Conservation (phyloP, 2,888 invertebrate genomes). For the Molanna angustata region DNA sequence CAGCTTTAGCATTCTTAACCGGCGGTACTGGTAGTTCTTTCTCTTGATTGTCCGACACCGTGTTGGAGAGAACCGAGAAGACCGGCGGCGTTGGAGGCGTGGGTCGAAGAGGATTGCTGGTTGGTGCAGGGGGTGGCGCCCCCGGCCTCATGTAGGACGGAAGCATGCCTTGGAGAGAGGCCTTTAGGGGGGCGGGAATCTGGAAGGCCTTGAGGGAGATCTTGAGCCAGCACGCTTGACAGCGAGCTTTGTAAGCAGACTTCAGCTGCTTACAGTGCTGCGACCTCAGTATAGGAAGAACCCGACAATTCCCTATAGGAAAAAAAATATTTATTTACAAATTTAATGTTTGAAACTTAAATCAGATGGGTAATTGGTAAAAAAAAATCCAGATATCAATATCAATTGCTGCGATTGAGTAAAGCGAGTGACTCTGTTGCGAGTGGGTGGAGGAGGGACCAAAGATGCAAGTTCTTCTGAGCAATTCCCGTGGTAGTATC, state of each 20-base stretch:
- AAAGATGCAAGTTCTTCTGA: too few species aligned
- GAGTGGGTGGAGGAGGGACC: too few species aligned
- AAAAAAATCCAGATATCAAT: too few species aligned
- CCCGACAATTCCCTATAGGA: conserved; percentile 62
- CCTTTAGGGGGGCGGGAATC: conserved; percentile 66
- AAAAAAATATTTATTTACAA: too few species aligned
- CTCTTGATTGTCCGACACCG: conserved; percentile 10
- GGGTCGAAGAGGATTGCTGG: conserved; percentile 13
- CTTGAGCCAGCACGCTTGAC: conserved; percentile 85
- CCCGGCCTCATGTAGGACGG: conserved; percentile 61
- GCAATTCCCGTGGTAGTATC: too few species aligned
- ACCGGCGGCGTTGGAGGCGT: conserved; percentile 1
- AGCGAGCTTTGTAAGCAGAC: conserved; percentile 71
- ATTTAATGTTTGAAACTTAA: too few species aligned
- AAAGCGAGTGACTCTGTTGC: too few species aligned
- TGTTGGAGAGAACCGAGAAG: neutral
- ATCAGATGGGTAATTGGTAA: too few species aligned
- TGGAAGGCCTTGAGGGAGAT: conserved; percentile 79
- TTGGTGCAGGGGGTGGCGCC: conserved; percentile 27
- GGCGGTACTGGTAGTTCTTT: neutral
- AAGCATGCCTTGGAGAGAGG: conserved; percentile 65
- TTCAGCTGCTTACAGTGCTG: conserved; percentile 67
- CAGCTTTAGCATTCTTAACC: neutral
- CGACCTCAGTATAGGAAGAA: conserved; percentile 67
- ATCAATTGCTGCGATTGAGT: too few species aligned